phyloP scores from a whole-genome alignment of 2,797 vertebrate species.

The Tinamus major region DNA sequence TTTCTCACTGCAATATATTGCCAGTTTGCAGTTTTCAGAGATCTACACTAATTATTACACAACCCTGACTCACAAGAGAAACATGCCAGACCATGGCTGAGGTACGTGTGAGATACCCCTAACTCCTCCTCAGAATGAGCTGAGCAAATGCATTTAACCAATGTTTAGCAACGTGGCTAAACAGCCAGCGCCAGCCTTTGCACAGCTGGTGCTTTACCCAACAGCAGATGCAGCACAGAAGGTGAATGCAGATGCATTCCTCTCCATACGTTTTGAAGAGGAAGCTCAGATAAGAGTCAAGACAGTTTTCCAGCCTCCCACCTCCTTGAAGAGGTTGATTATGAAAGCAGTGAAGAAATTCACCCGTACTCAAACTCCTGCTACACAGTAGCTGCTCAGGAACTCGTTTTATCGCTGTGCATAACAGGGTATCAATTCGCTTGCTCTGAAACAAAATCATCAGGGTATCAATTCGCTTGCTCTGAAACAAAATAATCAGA shows the following conservation, averaged over 20 bases:
- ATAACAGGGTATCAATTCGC: background rate
- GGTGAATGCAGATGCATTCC: constrained; percentile 1
- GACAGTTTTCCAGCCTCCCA: background rate
- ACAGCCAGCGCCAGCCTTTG: background rate
- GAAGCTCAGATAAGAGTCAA: constrained; percentile 1
- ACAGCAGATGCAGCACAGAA: constrained; percentile 14
- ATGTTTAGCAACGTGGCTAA: too few species aligned
- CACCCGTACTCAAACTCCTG: background rate
- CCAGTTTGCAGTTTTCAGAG: background rate
- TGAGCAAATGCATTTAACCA: constrained; percentile 38
- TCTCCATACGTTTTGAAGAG: constrained; percentile 8
- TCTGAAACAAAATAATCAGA: background rate
- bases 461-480: background rate
- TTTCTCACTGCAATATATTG: background rate
- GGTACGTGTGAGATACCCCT: background rate
- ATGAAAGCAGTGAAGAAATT: background rate
- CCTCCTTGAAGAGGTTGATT: background rate
- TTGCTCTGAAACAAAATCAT: background rate
- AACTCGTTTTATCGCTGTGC: background rate
- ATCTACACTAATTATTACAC: constrained; percentile 4
- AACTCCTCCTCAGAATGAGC: background rate
- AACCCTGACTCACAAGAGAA: constrained; percentile 35
- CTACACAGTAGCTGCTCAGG: background rate
- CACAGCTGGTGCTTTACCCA: background rate
- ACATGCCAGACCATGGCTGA: background rate